Evolutionary conservation across 2,113 vertebrate genomes (phyloP).

Genomic region (Entelurus aequoreus): DNA sequence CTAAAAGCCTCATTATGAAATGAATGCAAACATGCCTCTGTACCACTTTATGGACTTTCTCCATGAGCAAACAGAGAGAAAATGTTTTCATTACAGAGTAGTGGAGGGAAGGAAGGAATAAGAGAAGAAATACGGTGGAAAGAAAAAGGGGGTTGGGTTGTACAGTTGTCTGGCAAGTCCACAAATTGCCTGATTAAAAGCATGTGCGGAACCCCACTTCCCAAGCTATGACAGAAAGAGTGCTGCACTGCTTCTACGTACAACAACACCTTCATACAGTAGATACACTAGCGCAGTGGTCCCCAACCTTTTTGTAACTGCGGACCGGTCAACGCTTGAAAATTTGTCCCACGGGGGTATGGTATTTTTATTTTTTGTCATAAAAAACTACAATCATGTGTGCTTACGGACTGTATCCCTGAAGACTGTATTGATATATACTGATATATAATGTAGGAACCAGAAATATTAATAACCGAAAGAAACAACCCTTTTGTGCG

Average conservation of each 20-base stretch:
- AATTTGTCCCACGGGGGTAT: too few species aligned
- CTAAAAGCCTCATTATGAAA: not conserved
- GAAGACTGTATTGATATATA: too few species aligned
- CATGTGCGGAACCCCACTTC: conserved; percentile 50
- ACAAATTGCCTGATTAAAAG: conserved; percentile 54
- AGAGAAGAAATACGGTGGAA: not conserved
- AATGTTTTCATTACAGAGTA: conserved; percentile 20
- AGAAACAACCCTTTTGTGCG: too few species aligned
- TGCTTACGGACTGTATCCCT: too few species aligned
- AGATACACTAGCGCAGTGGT: conserved; percentile 7
- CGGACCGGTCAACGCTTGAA: too few species aligned
- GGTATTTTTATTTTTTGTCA: too few species aligned
- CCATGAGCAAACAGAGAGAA: conserved; percentile 9
- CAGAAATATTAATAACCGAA: too few species aligned
- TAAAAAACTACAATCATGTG: too few species aligned
- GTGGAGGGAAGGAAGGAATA: conserved; percentile 10
- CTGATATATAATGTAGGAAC: too few species aligned
- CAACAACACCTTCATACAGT: conserved; percentile 11
- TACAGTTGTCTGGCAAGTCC: conserved; percentile 33
- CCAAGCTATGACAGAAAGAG: conserved; percentile 43
- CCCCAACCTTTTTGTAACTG: too few species aligned
- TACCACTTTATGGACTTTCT: conserved; percentile 36
- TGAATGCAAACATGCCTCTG: not conserved
- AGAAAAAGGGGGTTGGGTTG: conserved; percentile 13
- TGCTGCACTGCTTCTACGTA: conserved; percentile 21